Evolutionary conservation across 2,797 vertebrate genomes (phyloP).

Genomic region (Anniella stebbinsi): DNA sequence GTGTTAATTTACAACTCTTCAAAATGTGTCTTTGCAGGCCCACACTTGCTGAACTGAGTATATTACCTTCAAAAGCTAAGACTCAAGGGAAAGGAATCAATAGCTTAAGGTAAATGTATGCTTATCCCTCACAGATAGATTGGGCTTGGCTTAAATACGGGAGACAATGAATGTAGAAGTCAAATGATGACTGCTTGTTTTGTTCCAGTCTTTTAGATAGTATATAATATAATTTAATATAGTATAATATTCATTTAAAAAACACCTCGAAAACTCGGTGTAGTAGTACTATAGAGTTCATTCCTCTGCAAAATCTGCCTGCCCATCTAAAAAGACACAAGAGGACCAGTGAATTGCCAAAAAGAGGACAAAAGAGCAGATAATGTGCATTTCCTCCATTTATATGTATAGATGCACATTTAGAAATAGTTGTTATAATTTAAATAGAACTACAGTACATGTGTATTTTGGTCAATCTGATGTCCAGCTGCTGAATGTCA

Average conservation of each 20-base stretch:
- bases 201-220: background rate
- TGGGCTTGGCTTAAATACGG: conserved; percentile 16
- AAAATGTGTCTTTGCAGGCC: conserved; percentile 30
- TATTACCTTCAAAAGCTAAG: conserved; percentile 17
- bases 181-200: background rate
- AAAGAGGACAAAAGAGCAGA: too few species aligned
- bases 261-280: background rate
- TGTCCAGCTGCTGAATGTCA: too few species aligned
- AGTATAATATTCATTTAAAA: conserved; percentile 3
- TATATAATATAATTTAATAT: conserved; percentile 19
- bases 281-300: background rate
- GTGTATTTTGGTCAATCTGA: too few species aligned
- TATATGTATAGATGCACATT: too few species aligned
- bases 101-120: conserved; percentile 26
- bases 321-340: background rate
- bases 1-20: background rate
- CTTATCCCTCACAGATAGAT: background rate
- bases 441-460: too few species aligned
- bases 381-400: too few species aligned
- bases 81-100: background rate
- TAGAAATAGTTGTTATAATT: too few species aligned
- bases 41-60: conserved; percentile 32
- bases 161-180: background rate
- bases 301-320: background rate
- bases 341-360: too few species aligned